phyloP scores from a whole-genome alignment of 2,113 vertebrate genomes.

The Cettia cetti region DNA sequence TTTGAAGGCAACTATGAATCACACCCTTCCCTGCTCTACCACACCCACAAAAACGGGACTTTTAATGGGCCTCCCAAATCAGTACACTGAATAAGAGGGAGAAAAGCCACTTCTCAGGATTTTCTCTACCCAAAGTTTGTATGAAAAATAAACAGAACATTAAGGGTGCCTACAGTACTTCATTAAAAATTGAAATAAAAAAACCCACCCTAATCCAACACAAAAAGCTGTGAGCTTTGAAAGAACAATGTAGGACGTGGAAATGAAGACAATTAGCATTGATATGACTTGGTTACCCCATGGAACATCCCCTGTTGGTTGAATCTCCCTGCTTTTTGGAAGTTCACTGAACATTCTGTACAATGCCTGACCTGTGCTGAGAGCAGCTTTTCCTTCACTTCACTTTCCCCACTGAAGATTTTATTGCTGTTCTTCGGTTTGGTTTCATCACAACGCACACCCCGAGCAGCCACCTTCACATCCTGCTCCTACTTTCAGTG shows the following conservation, averaged over 20 bases:
- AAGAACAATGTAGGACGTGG: background rate
- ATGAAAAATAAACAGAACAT: background rate
- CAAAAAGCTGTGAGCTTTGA: background rate
- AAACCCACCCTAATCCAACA: background rate
- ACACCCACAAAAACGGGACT: background rate
- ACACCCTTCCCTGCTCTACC: background rate
- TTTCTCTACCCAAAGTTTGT: background rate
- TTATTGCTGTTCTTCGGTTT: background rate
- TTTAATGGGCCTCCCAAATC: background rate
- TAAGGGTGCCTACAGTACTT: background rate
- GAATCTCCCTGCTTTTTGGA: background rate
- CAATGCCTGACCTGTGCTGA: accelerated
- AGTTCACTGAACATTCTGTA: background rate
- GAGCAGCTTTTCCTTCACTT: background rate
- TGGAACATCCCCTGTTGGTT: background rate
- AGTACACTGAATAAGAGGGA: background rate
- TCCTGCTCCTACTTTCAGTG: background rate
- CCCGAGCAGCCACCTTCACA: background rate
- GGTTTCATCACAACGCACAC: background rate
- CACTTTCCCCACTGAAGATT: accelerated
- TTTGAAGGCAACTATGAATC: conserved; percentile 1
- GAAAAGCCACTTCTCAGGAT: background rate
- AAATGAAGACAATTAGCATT: background rate
- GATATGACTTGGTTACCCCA: accelerated
- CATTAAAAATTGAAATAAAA: background rate